A percentile compares a stretch with the other conserved stretches of the same genome.
Conservation (phyloP, 30 jellyfish, hydroid and myxozoan species). For the Nemopilema nomurai region DNA sequence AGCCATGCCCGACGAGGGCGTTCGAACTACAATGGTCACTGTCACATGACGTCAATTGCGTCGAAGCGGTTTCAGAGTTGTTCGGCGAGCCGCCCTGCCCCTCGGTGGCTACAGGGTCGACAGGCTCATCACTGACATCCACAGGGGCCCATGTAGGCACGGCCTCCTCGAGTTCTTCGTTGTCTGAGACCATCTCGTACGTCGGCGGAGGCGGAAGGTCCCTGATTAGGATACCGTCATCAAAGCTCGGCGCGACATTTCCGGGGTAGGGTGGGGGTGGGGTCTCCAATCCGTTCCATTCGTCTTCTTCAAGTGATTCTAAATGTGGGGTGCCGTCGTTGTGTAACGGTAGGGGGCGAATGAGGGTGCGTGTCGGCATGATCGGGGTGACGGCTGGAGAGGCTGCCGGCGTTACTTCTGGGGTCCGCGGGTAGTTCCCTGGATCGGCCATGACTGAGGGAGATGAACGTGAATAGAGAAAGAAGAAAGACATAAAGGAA, state of each 20-base stretch:
- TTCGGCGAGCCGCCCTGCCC: background rate
- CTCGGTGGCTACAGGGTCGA: background rate
- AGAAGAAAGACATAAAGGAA: background rate
- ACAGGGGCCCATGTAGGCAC: slow-evolving; percentile 40
- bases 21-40: background rate
- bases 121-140: background rate
- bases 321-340: slow-evolving; percentile 19
- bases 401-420: slow-evolving; percentile 72
- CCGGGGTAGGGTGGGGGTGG: slow-evolving; percentile 80
- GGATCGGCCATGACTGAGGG: slow-evolving; percentile 77
- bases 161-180: slow-evolving; percentile 44
- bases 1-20: background rate
- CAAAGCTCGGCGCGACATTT: slow-evolving; percentile 3
- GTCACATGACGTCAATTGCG: slow-evolving; percentile 23
- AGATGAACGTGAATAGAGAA: background rate
- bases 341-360: slow-evolving; percentile 45
- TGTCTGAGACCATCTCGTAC: slow-evolving; percentile 54
- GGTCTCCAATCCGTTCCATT: slow-evolving; percentile 45
- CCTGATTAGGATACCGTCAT: slow-evolving; percentile 21
- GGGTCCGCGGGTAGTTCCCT: slow-evolving; percentile 75
- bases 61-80: background rate
- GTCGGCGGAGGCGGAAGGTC: slow-evolving; percentile 70
- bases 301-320: slow-evolving; percentile 74
- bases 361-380: slow-evolving; percentile 29
- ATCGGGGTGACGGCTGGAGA: slow-evolving; percentile 69